Percentiles rank a stretch among this genome's conserved stretches.
phyloP scores from a whole-genome alignment of 1,140 invertebrate genomes.

The Conopomorpha cramerella region DNA sequence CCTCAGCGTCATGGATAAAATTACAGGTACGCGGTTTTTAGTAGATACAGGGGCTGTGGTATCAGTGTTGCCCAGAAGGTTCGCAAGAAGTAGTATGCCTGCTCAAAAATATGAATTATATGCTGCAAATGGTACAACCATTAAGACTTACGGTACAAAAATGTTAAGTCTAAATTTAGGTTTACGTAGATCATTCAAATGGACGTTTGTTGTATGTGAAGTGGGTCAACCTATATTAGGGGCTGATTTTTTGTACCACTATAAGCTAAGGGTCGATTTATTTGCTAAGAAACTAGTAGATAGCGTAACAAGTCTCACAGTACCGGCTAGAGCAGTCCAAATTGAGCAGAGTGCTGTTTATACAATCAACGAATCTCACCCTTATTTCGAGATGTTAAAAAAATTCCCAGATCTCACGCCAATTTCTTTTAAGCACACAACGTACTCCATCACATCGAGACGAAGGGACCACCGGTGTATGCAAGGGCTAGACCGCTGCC shows the following conservation, averaged over 20 bases:
- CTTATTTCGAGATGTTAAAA: neutral
- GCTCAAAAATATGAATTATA: neutral
- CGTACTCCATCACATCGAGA: neutral
- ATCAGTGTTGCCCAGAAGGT: constrained; percentile 9
- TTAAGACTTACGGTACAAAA: neutral
- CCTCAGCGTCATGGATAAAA: constrained; percentile 14
- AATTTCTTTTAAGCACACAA: neutral
- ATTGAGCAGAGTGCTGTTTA: neutral
- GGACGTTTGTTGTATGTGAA: neutral
- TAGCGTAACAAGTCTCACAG: neutral
- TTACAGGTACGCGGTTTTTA: constrained; percentile 8
- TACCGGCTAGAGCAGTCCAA: neutral
- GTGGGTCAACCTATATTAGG: neutral
- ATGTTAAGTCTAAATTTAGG: neutral
- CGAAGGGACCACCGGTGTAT: neutral
- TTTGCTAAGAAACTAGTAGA: neutral
- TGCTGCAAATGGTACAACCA: neutral
- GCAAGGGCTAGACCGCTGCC: neutral
- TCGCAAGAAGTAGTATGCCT: neutral
- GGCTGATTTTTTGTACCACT: neutral
- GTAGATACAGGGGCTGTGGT: constrained; percentile 12
- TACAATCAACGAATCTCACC: neutral
- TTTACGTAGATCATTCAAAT: neutral
- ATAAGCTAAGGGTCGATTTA: neutral
- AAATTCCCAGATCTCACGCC: neutral